Evolutionary conservation across 2,888 invertebrate species (phyloP), one percentile per base, ranked within the genome.

Genomic region (Cinara cedri): DNA sequence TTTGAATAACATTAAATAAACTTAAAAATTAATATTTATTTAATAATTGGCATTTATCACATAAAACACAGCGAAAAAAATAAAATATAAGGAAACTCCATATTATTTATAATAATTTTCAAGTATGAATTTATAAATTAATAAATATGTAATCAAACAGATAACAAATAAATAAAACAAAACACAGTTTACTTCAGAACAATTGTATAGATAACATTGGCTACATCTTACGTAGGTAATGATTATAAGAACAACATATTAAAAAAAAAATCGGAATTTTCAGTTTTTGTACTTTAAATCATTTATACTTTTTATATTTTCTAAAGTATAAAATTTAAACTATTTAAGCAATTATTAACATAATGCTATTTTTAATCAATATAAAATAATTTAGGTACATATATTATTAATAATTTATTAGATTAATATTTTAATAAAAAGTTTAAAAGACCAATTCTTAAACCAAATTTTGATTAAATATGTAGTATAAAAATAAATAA

Each of bases 331-430:
- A 51, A 72, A 62, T 63, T 3, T 49, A 34, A 62, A 51, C n/a
- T 62, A 70, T 49, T 24, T 49, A 19, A 49, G 76, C 21, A 62
- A 46, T 76, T 60, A 60, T 63, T 24, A 49, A 62, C 4, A 44
- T 62, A 60, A 55, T 34, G 8, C n/a, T 34, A 19, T 19, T 88
- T 88, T 13, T 54, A 19, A 42, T 70, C n/a, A 54, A 71, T 57
- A 71, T 72, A 46, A 60, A 60, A 68, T 46, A 24, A 46, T 72
- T 54, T 46, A 1, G 8, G 8, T n/a, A 46, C 34, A 44, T 21
- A 71, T 72, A n/a, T 26, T 21, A 49, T 49, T 62, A 49, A 16
- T 51, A 9, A 51, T 34, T n/a, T 51, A 11, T n/a, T 63, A 14
- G 1, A 42, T 49, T 24, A 49, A 66, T 10, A 44, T 65, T 46